These are phyloP conservation scores for Aldrovandia affinis DNA, from an alignment of 2,797 vertebrate genomes.

Conservation along the genomic window DNA sequence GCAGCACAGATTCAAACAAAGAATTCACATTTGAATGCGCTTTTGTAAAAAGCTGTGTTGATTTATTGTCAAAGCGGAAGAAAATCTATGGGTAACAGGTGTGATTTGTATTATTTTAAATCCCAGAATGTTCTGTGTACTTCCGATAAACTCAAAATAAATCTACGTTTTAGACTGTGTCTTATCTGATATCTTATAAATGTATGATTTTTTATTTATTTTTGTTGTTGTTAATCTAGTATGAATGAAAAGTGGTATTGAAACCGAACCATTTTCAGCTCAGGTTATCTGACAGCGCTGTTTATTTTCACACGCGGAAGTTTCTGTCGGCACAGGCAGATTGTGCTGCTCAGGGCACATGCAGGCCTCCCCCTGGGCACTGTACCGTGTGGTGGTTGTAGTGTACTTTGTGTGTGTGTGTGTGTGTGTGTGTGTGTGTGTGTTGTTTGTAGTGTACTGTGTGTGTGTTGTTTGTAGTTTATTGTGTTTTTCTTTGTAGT, in stretches of 20 bases:
- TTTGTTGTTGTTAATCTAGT: neutral
- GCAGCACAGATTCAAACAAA: slow-evolving; percentile 59
- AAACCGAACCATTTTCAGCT: too few species aligned
- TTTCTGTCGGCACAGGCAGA: neutral
- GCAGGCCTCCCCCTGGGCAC: neutral
- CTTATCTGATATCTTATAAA: neutral
- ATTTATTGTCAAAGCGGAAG: slow-evolving; percentile 73
- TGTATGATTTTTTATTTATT: neutral
- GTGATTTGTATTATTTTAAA: slow-evolving; percentile 53
- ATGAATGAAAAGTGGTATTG: too few species aligned
- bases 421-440: slow-evolving; percentile 58
- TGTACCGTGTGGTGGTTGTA: slow-evolving; percentile 3
- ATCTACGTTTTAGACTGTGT: neutral
- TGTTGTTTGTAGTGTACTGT: neutral
- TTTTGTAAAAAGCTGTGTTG: slow-evolving; percentile 68
- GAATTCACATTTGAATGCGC: slow-evolving; percentile 77
- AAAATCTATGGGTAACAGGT: slow-evolving; percentile 77
- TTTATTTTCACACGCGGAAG: too few species aligned
- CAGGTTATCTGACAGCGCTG: too few species aligned
- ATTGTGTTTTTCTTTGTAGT: too few species aligned
- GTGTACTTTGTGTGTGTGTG: slow-evolving; percentile 66
- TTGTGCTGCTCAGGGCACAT: neutral
- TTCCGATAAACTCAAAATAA: slow-evolving; percentile 24
- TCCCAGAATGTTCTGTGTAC: slow-evolving; percentile 37
- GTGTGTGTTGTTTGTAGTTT: neutral